Conservation (phyloP, 2,888 invertebrate genomes). For the Drosophila falleni region DNA sequence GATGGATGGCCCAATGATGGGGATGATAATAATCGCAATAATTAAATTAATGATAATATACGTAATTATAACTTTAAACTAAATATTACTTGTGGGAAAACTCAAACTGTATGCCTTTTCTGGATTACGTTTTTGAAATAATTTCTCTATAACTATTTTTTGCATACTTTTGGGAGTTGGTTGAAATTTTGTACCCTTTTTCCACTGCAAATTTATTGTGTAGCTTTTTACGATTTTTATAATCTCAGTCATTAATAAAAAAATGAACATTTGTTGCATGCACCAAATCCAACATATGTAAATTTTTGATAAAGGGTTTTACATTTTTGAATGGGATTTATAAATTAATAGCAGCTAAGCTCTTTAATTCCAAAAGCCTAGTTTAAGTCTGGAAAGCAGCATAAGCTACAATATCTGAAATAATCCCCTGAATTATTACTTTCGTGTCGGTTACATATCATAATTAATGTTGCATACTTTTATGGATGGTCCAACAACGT, state of each 20-base stretch:
- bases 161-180: too few species aligned
- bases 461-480: constrained; percentile 11
- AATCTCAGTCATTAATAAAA: too few species aligned
- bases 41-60: not conserved
- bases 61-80: not conserved
- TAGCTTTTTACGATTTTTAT: too few species aligned
- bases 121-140: not conserved
- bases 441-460: not conserved
- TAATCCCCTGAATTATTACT: not conserved
- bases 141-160: not conserved
- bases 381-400: not conserved
- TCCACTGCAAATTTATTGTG: too few species aligned
- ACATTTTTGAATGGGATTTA: not conserved
- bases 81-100: not conserved
- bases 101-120: not conserved
- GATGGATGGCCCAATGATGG: not conserved
- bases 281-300: not conserved
- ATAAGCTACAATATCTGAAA: too few species aligned
- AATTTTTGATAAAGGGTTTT: not conserved
- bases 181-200: too few species aligned
- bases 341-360: too few species aligned
- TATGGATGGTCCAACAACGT: not conserved
- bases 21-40: not conserved
- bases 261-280: not conserved
- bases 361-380: not conserved